These are phyloP conservation scores for Rattus norvegicus DNA, from an alignment of 2,113 vertebrate genomes.

Conservation along the genomic window GRCr8 NC_086024.1:99647501-99648000, in stretches of 20 bases:
- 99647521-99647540: neutral
- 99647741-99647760: neutral
- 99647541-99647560: neutral
- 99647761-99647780: too few relatives aligned
- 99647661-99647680: neutral
- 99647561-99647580: neutral
- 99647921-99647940: neutral
- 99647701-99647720: neutral
- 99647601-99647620: neutral
- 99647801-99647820: neutral
- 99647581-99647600: constrained; percentile 45
- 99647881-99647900: neutral
- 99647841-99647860: too few relatives aligned
- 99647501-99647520: neutral
- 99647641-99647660: neutral
- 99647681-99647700: neutral
- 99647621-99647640: neutral
- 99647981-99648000: neutral
- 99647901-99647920: neutral
- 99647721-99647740: too few relatives aligned
- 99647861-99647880: neutral
- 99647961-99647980: neutral
- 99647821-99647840: neutral
- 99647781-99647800: neutral
- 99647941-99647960: too few relatives aligned